Base-by-base conservation (phyloP, 2,888 invertebrate genomes). In the Electrophaes corylata region DNA sequence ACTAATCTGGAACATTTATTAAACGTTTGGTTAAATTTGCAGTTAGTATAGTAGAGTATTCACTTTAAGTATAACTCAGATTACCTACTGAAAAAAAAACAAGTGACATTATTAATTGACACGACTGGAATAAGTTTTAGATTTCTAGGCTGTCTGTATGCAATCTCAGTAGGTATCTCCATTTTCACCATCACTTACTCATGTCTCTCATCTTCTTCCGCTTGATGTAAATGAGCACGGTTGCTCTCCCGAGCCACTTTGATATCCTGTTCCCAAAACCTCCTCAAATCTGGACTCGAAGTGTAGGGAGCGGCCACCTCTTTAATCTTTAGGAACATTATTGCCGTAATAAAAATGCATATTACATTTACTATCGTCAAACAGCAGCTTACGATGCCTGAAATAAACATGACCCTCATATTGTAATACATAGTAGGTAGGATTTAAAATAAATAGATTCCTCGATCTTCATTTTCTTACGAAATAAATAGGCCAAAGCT, bases 211-310 rank as follows among this genome's bases (percentile, higher is more conserved):
- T 84, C 91, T 74, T 78, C 94, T 92, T 82, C 93, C 76, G 86
- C 95, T 91, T 69, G 88, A 74, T 83, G 94, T 90, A 90, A 71
- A 63, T 91, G 93, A 2, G 94, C 94, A 50, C 92, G 90, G 76
- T 96, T 96, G 16, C 92, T 92, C 69, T 95, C 94, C 20, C 96
- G 88, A 0, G 94, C 96, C n/a, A 95, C 92, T 53, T 94, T 94
- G 51, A 97, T 94, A 79, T 97, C 96, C 66, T 95, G 94, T 76
- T 95, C 95, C 96, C 96, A 97, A 83, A 96, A 96, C 68, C 96
- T 89, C 65, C 95, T 93, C 47, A 96, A 87, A 72, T 95, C 95
- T 19, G 95, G 94, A 61, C 95, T 95, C 0, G 95, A 95, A 0
- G 95, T 95, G 71, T 95, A 95, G 0, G 96, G 96, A 48, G 96